phyloP scores from a whole-genome alignment of 2,113 vertebrate genomes.

The Spea multiplicata region DNA sequence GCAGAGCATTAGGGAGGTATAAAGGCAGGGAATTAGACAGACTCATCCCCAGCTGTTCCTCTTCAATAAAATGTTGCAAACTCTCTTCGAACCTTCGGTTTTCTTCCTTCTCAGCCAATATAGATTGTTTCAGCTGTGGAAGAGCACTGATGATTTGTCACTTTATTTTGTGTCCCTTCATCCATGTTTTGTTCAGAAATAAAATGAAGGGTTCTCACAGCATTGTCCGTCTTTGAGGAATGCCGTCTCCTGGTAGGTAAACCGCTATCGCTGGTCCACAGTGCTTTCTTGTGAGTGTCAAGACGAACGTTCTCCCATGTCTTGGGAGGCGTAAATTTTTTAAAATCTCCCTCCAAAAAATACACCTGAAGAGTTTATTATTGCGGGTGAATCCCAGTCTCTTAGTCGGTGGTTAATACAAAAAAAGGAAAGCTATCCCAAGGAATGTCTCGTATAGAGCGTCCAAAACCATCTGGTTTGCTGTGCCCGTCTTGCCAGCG shows the following conservation, averaged over 20 bases:
- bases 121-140: background rate
- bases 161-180: no score
- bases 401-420: constrained; percentile 89
- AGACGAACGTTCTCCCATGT: constrained; percentile 75
- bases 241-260: background rate
- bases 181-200: background rate
- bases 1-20: constrained; percentile 14
- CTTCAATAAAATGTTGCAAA: constrained; percentile 22
- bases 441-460: constrained; percentile 70
- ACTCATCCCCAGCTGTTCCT: constrained; percentile 6
- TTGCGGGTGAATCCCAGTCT: constrained; percentile 77
- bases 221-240: background rate
- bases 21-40: constrained; percentile 2
- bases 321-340: constrained; percentile 70
- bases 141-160: background rate
- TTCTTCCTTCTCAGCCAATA: constrained; percentile 6
- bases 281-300: constrained; percentile 69
- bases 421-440: constrained; percentile 82
- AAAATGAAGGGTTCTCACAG: background rate
- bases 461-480: constrained; percentile 38
- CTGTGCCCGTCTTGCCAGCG: constrained; percentile 54
- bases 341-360: no score
- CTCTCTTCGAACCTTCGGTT: constrained; percentile 22
- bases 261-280: constrained; percentile 33
- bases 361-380: constrained; percentile 71